Base-by-base conservation (phyloP, 2,113 vertebrate genomes). In the Gopherus flavomarginatus region DNA sequence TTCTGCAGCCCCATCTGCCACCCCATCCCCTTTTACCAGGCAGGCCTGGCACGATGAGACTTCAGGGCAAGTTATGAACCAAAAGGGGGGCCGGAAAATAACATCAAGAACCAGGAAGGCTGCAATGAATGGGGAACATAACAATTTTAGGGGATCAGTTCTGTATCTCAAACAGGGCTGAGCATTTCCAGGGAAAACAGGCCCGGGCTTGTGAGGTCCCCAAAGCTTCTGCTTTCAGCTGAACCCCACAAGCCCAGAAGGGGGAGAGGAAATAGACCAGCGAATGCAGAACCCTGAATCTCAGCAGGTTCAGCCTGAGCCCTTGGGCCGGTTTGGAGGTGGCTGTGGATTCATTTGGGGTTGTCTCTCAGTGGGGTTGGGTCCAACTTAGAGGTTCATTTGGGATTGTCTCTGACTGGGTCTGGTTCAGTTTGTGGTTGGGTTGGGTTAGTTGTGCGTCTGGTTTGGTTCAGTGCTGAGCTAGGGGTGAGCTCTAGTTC, bases 401-500 rank as follows among this genome's bases (percentile, higher is more conserved):
- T 31, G 57, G 57, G 57, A 11, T 54, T 54, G 21, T 54, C 53
- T 59, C 57, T 27, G 57, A 29, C 5, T 59, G 57, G 59, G 6
- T 5, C 14, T 62, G 59, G 29, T 65, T 85, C 31, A 11, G 62
- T n/a, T 72, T 24, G 35, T 62, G n/a, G 62, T 12, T 42, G 35
- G 11, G 8, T 11, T 72, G 8, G 59, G 14, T 47, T 52, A 35
- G 53, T 9, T 54, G 21, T 54, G 53, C 9, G 8, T 54, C 53
- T 22, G 21, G 11, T 42, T 53, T 38, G 35, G 6, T 75, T 17
- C n/a, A 53, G 72, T 81, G 24, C 50, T 0, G 1, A 91, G 42
- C 72, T 0, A 52, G 1, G 1, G 0, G 54, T 44, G 38, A 2
- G 78, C 27, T 31, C 38, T 21, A 52, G 6, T 22, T 7, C 6